Conservation (phyloP, 2,113 vertebrate species). For the Halichoeres trimaculatus region DNA sequence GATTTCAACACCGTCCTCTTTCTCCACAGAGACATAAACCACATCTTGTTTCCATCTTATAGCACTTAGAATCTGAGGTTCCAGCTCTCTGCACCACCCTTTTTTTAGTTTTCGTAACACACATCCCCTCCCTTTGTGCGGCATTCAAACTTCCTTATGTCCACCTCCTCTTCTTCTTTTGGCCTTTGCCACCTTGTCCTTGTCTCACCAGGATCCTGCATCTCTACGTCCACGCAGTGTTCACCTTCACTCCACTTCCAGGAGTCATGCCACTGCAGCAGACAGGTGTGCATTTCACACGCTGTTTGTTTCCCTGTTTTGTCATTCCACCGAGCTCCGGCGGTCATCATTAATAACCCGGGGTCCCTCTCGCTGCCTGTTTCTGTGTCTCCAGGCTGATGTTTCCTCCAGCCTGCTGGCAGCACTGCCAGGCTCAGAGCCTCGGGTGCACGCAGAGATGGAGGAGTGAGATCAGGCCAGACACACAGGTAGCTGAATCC, state of each 20-base stretch:
- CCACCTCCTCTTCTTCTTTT: constrained; percentile 1
- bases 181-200: neutral
- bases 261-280: constrained; percentile 38
- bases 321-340: constrained; percentile 60
- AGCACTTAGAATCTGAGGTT: constrained; percentile 29
- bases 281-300: constrained; percentile 80
- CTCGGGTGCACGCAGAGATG: constrained; percentile 36
- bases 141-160: constrained; percentile 4
- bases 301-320: constrained; percentile 75
- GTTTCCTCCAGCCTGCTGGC: constrained; percentile 63
- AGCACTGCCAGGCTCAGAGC: constrained; percentile 50
- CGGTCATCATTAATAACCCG: constrained; percentile 75
- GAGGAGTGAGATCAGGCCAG: constrained; percentile 49
- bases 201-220: neutral
- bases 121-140: neutral
- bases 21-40: constrained; percentile 31
- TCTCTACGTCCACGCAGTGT: constrained; percentile 44
- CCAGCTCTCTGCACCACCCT: constrained; percentile 13
- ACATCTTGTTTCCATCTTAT: constrained; percentile 9
- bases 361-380: constrained; percentile 45
- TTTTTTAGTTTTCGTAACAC: neutral
- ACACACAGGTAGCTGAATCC: constrained; percentile 36
- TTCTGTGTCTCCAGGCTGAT: constrained; percentile 62
- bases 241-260: constrained; percentile 47
- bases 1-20: constrained; percentile 12